Evolutionary conservation across 2,113 vertebrate species (phyloP), one percentile per base, ranked within the genome.

Genomic region (Solea solea): DNA sequence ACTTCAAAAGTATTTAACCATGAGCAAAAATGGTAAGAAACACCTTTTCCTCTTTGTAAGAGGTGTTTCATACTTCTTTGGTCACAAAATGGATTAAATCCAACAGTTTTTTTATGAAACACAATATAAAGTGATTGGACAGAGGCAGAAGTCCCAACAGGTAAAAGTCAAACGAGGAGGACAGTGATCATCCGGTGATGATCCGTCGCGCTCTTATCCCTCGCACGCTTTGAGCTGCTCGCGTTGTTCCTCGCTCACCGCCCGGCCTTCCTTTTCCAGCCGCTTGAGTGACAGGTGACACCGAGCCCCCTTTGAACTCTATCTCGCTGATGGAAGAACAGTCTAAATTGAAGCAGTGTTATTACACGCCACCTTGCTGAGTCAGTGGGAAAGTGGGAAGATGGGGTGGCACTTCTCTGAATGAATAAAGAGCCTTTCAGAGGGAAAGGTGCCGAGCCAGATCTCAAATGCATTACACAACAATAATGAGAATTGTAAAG

Each of bases 361-460:
- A 92, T 92, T 92, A 90, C 75, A 86, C 57, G 66, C 63, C 9
- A 76, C 69, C 74, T 78, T 90, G 92, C 93, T 93, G 93, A 94
- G 90, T 94, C 91, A 90, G 88, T 62, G 76, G 83, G 83, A 91
- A 78, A 71, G 69, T 42, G 54, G 51, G 78, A 70, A 78, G 77
- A 56, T 58, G 58, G 74, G 85, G 79, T 58, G 80, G 69, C 64
- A 50, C 72, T 86, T 62, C 78, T 68, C 74, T 81, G 87, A 91
- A 88, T 91, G 86, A 92, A 88, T 90, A 91, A 91, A 86, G 80
- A 91, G 89, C 78, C 81, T 84, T 81, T 79, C 53, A 76, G 79
- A 55, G 77, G 52, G 34, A 72, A 81, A 83, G 83, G 82, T 84
- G 77, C 84, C 12, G 76, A 80, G 76, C 50, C 69, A 54, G 40